Evolutionary conservation across 2,797 vertebrate genomes (phyloP).

Genomic region (Florisuga fusca): DNA sequence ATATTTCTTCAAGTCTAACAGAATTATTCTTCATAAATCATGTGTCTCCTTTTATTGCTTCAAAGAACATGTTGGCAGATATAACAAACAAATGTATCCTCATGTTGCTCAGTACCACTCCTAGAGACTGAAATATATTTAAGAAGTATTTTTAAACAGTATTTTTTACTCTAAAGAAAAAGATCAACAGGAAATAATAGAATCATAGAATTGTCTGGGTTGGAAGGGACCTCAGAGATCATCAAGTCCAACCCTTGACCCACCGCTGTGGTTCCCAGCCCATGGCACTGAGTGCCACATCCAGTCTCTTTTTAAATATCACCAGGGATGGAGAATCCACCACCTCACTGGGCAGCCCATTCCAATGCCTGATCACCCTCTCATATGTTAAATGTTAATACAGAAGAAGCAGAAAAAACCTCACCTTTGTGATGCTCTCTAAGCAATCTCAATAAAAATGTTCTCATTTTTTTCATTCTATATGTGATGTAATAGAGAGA

Average conservation of each 20-base stretch:
- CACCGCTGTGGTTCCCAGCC: too few species aligned
- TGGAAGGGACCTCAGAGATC: too few species aligned
- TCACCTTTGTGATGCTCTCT: not conserved
- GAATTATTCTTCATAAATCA: not conserved
- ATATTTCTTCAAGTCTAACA: not conserved
- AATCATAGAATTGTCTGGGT: too few species aligned
- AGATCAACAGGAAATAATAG: not conserved
- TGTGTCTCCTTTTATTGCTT: not conserved
- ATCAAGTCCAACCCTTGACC: too few species aligned
- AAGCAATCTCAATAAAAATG: not conserved
- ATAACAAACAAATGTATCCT: not conserved
- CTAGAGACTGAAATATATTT: not conserved
- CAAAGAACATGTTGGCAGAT: not conserved
- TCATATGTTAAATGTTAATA: too few species aligned
- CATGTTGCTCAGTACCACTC: not conserved
- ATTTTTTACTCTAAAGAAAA: not conserved
- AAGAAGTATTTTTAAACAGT: not conserved
- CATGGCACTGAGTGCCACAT: too few species aligned
- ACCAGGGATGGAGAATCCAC: too few species aligned
- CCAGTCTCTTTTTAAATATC: too few species aligned
- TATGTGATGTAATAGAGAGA: not conserved
- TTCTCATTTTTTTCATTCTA: not conserved
- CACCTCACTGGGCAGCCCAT: too few species aligned
- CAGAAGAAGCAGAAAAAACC: not conserved
- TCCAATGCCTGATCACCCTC: too few species aligned